Evolutionary conservation across 2,888 invertebrate genomes (phyloP).

Genomic region (Stenchaetothrips biformis): DNA sequence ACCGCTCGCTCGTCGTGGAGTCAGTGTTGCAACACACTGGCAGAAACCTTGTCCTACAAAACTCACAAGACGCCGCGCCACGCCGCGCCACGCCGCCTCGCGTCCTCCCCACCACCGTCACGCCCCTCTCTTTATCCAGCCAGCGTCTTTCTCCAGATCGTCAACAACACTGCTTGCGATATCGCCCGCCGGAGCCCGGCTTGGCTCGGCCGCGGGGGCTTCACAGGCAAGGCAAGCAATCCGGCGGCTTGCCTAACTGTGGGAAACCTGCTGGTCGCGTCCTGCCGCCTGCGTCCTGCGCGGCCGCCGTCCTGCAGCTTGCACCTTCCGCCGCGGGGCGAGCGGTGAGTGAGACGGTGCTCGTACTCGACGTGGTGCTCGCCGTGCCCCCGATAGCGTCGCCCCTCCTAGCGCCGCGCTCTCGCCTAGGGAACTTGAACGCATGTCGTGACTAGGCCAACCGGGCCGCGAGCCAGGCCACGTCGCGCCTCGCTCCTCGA

Average conservation of each 20-base stretch:
- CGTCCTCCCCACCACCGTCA: not conserved
- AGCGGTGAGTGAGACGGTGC: too few relatives aligned
- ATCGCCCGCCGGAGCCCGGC: not conserved
- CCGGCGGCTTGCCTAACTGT: not conserved
- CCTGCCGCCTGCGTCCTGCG: too few relatives aligned
- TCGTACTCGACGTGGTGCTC: too few relatives aligned
- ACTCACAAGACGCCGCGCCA: slow-evolving; percentile 15
- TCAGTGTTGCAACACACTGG: slow-evolving; percentile 13
- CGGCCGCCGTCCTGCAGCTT: too few relatives aligned
- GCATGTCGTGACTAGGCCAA: not conserved
- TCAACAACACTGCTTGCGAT: slow-evolving; percentile 8
- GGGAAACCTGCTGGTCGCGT: too few relatives aligned
- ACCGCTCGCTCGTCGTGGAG: slow-evolving; percentile 6
- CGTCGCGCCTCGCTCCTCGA: not conserved
- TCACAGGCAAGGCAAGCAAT: not conserved
- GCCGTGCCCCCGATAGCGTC: too few relatives aligned
- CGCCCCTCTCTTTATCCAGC: not conserved
- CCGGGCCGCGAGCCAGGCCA: not conserved
- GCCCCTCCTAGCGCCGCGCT: not conserved
- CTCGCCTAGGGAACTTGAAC: not conserved
- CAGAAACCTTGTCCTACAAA: slow-evolving; percentile 24
- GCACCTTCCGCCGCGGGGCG: too few relatives aligned
- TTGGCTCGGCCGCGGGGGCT: too few relatives aligned
- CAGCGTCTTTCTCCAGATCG: not conserved
- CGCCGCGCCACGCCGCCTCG: not conserved